Base-by-base conservation (phyloP, 2,888 invertebrate species). In the Erannis defoliaria region DNA sequence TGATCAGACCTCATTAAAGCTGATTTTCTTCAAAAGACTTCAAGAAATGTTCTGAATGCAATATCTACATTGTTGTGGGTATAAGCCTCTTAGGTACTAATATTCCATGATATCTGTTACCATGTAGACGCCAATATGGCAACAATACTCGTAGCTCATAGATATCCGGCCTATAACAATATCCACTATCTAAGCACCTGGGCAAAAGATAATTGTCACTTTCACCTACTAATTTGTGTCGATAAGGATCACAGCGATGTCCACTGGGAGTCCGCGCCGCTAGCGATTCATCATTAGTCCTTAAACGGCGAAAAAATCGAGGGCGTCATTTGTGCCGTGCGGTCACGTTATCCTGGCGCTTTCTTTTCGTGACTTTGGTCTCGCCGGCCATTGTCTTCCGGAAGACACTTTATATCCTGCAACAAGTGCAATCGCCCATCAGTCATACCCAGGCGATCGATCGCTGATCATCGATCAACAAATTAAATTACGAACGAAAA, bases 331-430 rank as follows among this genome's bases (percentile, higher is more conserved):
- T 89, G 86, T 86, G 86, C 78, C 78, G 76, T 74, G 72, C 84
- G 73, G 87, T 90, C 92, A 91, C 92, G 91, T 89, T 88, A 87
- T 84, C 83, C 85, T 84, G 78, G 78, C 85, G 84, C 92, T 93
- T 92, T 93, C 92, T 90, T 93, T 91, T 84, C 84, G 78, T 81
- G 78, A 80, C 73, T 80, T 91, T 89, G 86, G 85, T 87, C 80
- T 85, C 77, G 78, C 85, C 89, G 88, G 73, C 89, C 75, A 89
- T 90, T 90, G 90, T 89, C 81, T 81, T 86, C 82, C 78, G 77
- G 74, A 86, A 84, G 87, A 88, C 83, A 84, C 88, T 91, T 92
- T 93, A 93, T 90, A 93, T 91, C 92, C 91, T 90, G 88, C 79
- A 76, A 77, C 59, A 83, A 78, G 77, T 72, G 82, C 81, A 79